phyloP scores from a whole-genome alignment of 2,113 vertebrate genomes.

The Halcyon malimbica region DNA sequence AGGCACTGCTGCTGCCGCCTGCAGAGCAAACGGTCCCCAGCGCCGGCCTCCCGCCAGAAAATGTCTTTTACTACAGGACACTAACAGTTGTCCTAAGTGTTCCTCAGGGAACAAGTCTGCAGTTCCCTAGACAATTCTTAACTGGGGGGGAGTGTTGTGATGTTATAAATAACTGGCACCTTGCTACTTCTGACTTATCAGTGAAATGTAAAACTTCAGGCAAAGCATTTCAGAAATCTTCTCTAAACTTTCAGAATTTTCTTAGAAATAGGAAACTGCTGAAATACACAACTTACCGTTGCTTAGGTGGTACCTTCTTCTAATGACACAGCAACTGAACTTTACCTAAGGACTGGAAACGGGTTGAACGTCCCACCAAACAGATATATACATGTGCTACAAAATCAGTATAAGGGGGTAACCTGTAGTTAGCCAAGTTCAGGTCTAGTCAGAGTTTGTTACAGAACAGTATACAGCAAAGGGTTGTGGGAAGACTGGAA shows the following conservation, averaged over 20 bases:
- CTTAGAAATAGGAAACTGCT: background rate
- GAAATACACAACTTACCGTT: background rate
- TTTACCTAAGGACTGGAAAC: background rate
- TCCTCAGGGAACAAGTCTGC: rapidly evolving
- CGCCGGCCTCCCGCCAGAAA: background rate
- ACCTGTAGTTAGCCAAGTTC: background rate
- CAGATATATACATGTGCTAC: background rate
- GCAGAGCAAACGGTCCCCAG: background rate
- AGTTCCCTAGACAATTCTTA: background rate
- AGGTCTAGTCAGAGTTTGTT: background rate
- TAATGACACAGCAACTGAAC: background rate
- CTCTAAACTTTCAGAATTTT: background rate
- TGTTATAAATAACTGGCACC: background rate
- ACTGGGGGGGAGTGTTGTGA: background rate
- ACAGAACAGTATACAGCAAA: background rate
- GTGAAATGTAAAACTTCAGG: background rate
- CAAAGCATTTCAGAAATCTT: background rate
- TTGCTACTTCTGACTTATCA: background rate
- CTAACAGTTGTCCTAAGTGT: background rate
- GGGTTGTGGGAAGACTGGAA: background rate
- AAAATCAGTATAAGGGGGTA: background rate
- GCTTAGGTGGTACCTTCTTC: background rate
- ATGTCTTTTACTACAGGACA: background rate
- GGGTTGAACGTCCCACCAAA: background rate
- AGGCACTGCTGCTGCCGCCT: conserved; percentile 47